Evolutionary conservation across 2,113 vertebrate genomes (phyloP).

Genomic region (Phasianus colchicus): DNA sequence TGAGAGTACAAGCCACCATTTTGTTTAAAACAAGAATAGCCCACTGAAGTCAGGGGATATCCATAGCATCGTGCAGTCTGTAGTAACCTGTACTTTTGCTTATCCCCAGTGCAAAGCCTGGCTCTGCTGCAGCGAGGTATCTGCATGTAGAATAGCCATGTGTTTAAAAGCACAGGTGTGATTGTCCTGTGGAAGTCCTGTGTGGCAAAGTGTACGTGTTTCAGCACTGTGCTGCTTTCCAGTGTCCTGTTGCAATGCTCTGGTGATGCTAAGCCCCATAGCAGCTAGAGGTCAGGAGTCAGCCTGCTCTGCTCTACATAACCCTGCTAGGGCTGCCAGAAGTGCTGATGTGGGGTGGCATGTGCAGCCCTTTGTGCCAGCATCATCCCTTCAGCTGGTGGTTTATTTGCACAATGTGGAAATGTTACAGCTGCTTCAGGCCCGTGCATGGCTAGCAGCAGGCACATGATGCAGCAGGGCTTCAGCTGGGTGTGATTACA

Average conservation of each 20-base stretch:
- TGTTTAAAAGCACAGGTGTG: neutral
- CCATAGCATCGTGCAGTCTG: neutral
- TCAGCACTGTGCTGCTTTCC: neutral
- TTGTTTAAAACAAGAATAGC: neutral
- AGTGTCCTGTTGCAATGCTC: too few relatives aligned
- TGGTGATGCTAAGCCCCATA: too few relatives aligned
- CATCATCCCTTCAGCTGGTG: neutral
- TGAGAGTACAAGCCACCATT: neutral
- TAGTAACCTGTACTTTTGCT: neutral
- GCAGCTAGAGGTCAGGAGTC: too few relatives aligned
- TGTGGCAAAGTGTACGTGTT: neutral
- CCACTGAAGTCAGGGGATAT: neutral
- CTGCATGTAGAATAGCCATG: neutral
- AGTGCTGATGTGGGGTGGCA: neutral
- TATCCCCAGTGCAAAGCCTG: neutral
- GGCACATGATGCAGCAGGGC: neutral
- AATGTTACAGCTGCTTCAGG: neutral
- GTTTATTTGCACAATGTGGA: neutral
- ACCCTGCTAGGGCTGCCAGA: neutral
- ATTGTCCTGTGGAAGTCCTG: neutral
- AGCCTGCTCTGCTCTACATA: too few relatives aligned
- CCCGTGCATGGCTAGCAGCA: neutral
- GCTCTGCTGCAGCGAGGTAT: neutral
- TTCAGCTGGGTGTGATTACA: neutral
- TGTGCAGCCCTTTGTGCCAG: neutral